Evolutionary conservation across 1,140 invertebrate species (phyloP), one percentile per base, ranked within the genome.

Genomic region (Drosophila oshimai): DNA sequence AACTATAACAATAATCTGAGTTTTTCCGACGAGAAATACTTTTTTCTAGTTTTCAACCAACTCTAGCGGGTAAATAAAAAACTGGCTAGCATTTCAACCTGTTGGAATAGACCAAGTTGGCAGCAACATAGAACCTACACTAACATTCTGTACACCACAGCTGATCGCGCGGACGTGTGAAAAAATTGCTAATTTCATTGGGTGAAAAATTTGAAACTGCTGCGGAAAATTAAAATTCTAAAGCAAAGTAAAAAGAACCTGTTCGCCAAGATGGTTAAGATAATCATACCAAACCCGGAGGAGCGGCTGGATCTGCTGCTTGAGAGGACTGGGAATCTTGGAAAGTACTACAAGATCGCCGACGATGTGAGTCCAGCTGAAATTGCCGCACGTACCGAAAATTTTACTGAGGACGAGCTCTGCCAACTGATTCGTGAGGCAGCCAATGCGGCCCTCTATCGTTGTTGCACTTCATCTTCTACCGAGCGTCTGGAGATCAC

Each of bases 401-500:
- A 99, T 91, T 99, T 99, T 92, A 99, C 97, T 79, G 99, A 99
- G 46, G 99, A 99, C 10, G 99, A 99, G 92, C 91, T 99, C 9
- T 99, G 99, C 93, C 99, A 98, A 91, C 92, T 99, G 58, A 98
- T 99, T 0, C 93, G 98, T 73, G 98, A 98, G 3, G 98, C 99
- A 2, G 10, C 0, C 98, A 99, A 91, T 99, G 98, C 34, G 2
- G 99, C 99, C 2, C 99, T 99, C n/a, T n/a, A n/a, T n/a, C n/a
- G n/a, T n/a, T n/a, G n/a, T n/a, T n/a, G n/a, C n/a, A n/a, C n/a
- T n/a, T n/a, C n/a, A n/a, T n/a, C n/a, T n/a, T n/a, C n/a, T 9
- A 95, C 98, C 92, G 97, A 99, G 83, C 99, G 99, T 91, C 93
- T 99, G 1, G 94, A 95, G 91, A 95, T 99, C 3, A 94, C 93